phyloP scores from a whole-genome alignment of 2,113 vertebrate genomes.

The Antechinus flavipes region DNA sequence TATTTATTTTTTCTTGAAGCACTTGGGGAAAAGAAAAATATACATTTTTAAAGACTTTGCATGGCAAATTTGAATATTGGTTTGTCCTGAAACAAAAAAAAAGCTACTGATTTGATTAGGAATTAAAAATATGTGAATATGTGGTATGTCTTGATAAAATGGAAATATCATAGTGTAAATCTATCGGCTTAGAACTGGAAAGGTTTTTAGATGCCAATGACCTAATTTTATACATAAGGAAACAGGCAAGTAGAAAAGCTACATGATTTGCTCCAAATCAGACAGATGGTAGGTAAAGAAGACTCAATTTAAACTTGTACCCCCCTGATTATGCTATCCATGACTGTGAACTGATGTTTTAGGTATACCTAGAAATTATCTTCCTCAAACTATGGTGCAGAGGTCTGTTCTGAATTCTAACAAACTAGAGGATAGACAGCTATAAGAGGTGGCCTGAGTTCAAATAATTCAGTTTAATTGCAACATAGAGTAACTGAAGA shows the following conservation, averaged over 20 bases:
- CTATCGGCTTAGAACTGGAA: neutral
- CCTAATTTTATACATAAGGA: neutral
- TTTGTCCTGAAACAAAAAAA: neutral
- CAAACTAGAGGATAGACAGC: neutral
- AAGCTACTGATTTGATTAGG: neutral
- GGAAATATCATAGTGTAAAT: neutral
- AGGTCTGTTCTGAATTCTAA: neutral
- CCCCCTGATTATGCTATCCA: neutral
- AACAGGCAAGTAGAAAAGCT: neutral
- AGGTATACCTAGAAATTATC: neutral
- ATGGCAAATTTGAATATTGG: neutral
- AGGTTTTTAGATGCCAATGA: neutral
- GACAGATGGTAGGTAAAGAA: neutral
- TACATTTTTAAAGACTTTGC: neutral
- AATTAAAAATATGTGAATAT: neutral
- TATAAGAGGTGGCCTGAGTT: neutral
- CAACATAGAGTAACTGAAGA: neutral
- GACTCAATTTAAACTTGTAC: neutral
- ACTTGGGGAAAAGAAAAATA: neutral
- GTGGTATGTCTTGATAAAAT: neutral
- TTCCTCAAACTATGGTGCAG: neutral
- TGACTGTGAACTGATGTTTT: neutral
- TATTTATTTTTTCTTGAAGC: conserved; percentile 24
- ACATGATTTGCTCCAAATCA: neutral
- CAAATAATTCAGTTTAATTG: neutral